Percentiles rank a stretch among this genome's conserved stretches.
Evolutionary conservation across 2,888 invertebrate genomes (phyloP).

Genomic region (Lasioglossum zephyrum): DNA sequence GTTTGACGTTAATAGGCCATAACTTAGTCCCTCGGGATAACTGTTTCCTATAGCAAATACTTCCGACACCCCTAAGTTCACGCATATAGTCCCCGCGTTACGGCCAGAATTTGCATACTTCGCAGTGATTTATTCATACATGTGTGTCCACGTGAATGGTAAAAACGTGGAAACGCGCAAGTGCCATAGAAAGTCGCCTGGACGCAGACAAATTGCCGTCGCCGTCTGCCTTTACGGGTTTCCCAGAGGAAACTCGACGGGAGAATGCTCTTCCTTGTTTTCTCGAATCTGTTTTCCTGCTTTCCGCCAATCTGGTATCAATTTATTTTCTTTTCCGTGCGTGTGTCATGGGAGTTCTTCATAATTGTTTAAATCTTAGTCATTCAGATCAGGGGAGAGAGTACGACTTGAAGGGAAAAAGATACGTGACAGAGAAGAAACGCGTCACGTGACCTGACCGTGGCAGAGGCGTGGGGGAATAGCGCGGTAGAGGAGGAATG

Average conservation of each 20-base stretch:
- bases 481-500: too few relatives aligned
- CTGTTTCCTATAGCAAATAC: not conserved
- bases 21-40: not conserved
- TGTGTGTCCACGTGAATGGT: not conserved
- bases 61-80: not conserved
- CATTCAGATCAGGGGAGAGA: too few relatives aligned
- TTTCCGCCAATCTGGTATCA: not conserved
- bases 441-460: too few relatives aligned
- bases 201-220: not conserved
- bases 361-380: too few relatives aligned
- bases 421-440: too few relatives aligned
- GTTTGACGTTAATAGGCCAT: not conserved
- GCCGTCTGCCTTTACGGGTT: not conserved
- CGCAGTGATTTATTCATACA: constrained; percentile 7
- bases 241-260: not conserved
- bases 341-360: not conserved
- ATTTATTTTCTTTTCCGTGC: not conserved
- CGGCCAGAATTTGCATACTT: not conserved
- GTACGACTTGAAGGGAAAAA: too few relatives aligned
- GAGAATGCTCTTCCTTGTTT: constrained; percentile 5
- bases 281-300: not conserved
- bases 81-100: not conserved
- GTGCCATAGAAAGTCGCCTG: constrained; percentile 4
- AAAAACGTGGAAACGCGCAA: constrained; percentile 7
- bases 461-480: too few relatives aligned